These are phyloP conservation scores for Branchipolynoe longqiensis DNA, from an alignment of 2,888 invertebrate species.

Conservation along the genomic window DNA sequence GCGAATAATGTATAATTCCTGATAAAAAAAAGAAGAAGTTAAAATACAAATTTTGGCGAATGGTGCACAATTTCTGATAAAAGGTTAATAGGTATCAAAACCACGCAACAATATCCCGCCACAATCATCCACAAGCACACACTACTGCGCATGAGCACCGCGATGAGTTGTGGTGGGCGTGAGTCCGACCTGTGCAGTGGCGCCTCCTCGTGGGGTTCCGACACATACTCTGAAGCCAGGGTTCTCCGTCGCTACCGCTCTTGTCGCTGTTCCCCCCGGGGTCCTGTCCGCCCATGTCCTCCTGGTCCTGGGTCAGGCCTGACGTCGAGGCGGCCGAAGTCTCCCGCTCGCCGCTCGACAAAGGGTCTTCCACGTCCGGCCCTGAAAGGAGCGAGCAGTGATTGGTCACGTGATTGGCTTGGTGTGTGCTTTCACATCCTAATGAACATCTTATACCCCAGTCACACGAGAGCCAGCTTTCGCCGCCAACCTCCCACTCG, in stretches of 20 bases:
- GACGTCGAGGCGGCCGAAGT: neutral
- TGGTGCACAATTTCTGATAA: no score
- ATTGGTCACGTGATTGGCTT: no score
- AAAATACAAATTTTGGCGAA: neutral
- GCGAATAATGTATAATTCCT: neutral
- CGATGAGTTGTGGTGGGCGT: neutral
- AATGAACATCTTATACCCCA: no score
- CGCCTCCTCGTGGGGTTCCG: neutral
- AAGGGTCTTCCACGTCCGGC: neutral
- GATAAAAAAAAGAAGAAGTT: neutral
- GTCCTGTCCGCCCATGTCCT: neutral
- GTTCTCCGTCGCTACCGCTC: neutral
- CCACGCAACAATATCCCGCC: no score
- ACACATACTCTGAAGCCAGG: conserved; percentile 38
- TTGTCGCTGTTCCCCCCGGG: neutral
- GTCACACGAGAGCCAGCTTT: no score
- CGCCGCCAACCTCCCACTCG: no score
- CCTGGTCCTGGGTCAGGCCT: neutral
- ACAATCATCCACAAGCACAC: neutral
- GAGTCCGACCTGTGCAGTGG: conserved; percentile 37
- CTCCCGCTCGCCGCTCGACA: conserved; percentile 16
- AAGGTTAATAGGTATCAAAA: no score
- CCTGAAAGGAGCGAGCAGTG: neutral
- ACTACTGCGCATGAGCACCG: neutral
- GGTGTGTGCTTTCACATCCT: no score